Conservation (phyloP, 2,113 vertebrate species). For the Archilochus colubris region DNA sequence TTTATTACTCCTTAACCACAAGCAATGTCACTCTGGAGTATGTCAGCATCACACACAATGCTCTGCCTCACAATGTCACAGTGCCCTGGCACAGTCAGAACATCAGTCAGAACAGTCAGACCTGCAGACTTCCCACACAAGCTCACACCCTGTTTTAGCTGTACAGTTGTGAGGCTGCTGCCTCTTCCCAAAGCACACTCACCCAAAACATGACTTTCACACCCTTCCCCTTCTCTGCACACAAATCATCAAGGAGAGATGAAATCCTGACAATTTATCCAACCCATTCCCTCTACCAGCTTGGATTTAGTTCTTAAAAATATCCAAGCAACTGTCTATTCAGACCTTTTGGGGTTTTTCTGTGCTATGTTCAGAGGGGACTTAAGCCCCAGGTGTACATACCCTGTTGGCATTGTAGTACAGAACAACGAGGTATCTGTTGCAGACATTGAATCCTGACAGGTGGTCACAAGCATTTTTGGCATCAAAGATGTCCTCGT, state of each 20-base stretch:
- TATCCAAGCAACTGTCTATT: not conserved
- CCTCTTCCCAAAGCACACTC: not conserved
- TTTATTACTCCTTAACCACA: not conserved
- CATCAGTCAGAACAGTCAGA: fast-evolving
- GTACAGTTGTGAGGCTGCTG: not conserved
- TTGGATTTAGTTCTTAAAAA: not conserved
- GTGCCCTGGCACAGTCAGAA: fast-evolving
- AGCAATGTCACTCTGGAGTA: fast-evolving
- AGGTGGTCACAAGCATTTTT: slow-evolving; percentile 98
- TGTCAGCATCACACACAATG: not conserved
- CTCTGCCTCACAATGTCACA: not conserved
- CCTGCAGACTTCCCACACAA: not conserved
- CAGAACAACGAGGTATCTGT: slow-evolving; percentile 96
- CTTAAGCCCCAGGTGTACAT: slow-evolving; percentile 1
- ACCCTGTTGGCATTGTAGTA: slow-evolving; percentile 99
- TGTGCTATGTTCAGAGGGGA: not conserved
- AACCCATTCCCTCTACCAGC: not conserved
- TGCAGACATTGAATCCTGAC: slow-evolving; percentile 99
- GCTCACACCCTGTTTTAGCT: not conserved
- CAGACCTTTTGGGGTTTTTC: not conserved
- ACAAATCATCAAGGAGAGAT: not conserved
- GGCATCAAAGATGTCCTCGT: slow-evolving; percentile 99
- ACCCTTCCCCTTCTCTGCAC: not conserved
- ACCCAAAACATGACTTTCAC: not conserved
- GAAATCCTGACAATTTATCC: not conserved